Evolutionary conservation across 2,888 invertebrate species (phyloP).

Genomic region (Tryphoninae sp.): DNA sequence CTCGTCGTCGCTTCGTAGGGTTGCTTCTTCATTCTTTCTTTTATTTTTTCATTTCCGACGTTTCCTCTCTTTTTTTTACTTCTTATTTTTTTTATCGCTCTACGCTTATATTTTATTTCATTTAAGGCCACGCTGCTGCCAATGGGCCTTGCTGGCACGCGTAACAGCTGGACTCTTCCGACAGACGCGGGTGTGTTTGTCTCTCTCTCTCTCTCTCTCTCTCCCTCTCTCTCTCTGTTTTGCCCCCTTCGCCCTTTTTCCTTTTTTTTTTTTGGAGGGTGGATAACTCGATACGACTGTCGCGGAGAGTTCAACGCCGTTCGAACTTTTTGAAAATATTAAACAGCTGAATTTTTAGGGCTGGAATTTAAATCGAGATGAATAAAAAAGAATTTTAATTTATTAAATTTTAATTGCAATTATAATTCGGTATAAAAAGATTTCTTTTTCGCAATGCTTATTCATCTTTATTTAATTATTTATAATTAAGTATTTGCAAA

Average conservation of each 20-base stretch:
- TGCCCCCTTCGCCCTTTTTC: background rate
- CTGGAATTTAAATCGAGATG: no score
- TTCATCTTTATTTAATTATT: background rate
- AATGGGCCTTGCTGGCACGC: constrained; percentile 39
- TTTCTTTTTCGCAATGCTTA: no score
- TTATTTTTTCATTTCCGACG: constrained; percentile 31
- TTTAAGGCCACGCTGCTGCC: constrained; percentile 6
- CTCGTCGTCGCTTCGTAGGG: constrained; percentile 31
- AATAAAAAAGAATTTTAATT: no score
- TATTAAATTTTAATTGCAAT: no score
- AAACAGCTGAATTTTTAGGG: no score
- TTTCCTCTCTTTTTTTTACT: constrained; percentile 12
- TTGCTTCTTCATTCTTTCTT: constrained; percentile 7
- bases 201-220: background rate
- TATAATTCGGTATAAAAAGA: no score
- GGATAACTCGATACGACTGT: no score
- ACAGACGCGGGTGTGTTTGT: constrained; percentile 11
- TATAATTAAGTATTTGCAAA: background rate
- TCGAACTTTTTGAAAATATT: no score
- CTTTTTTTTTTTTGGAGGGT: no score
- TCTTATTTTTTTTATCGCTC: background rate
- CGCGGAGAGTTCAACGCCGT: no score
- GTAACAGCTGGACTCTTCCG: constrained; percentile 39
- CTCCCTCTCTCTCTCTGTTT: background rate
- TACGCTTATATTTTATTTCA: constrained; percentile 3